Evolutionary conservation across 2,888 invertebrate genomes (phyloP).

Genomic region (Hydriomena furcata): DNA sequence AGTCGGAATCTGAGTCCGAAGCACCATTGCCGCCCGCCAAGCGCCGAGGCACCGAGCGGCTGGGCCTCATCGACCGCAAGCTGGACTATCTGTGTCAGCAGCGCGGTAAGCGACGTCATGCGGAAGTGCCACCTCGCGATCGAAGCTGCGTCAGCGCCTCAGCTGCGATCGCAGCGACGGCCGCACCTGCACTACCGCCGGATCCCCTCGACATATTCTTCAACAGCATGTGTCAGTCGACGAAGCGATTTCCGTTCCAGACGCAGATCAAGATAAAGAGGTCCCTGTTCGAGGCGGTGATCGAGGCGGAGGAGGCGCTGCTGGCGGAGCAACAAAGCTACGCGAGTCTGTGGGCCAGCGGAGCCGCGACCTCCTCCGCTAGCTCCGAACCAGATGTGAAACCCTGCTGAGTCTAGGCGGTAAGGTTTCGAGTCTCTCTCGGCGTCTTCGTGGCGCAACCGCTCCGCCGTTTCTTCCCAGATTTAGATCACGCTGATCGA

Average conservation of each 20-base stretch:
- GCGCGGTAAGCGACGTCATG: slow-evolving; percentile 12
- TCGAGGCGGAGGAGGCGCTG: slow-evolving; percentile 70
- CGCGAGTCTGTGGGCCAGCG: slow-evolving; percentile 62
- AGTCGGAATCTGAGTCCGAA: slow-evolving; percentile 46
- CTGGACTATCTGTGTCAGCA: slow-evolving; percentile 5
- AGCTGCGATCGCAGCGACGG: slow-evolving; percentile 20
- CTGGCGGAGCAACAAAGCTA: slow-evolving; percentile 71
- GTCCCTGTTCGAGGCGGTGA: slow-evolving; percentile 66
- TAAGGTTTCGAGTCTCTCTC: too few relatives aligned
- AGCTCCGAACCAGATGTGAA: slow-evolving; percentile 40
- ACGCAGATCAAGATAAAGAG: slow-evolving; percentile 72
- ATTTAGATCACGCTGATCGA: too few relatives aligned
- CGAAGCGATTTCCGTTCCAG: slow-evolving; percentile 69
- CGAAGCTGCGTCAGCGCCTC: slow-evolving; percentile 14
- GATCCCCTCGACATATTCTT: slow-evolving; percentile 76
- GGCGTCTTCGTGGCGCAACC: too few relatives aligned
- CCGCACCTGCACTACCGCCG: slow-evolving; percentile 33
- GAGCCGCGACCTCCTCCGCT: slow-evolving; percentile 30
- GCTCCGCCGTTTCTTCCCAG: too few relatives aligned
- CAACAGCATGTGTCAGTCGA: slow-evolving; percentile 76
- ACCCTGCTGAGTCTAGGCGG: slow-evolving; percentile 16
- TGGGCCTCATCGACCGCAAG: slow-evolving; percentile 22
- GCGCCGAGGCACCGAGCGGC: slow-evolving; percentile 17
- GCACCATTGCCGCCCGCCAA: slow-evolving; percentile 32
- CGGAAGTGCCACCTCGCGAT: slow-evolving; percentile 20